Base-by-base conservation (phyloP, 2,888 invertebrate species). In the Saturnia pavonia region DNA sequence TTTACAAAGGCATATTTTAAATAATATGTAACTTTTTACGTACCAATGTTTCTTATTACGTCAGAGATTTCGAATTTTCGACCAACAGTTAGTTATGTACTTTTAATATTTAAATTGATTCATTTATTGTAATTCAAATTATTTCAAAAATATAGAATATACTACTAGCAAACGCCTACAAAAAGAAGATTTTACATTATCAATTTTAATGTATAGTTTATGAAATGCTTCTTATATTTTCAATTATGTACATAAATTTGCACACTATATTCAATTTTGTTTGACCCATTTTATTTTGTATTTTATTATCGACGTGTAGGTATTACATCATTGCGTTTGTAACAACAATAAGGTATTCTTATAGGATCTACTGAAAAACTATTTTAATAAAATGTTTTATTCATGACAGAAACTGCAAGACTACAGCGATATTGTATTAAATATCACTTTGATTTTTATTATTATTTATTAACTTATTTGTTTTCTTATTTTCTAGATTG, bases 331-430 rank as follows among this genome's bases (percentile, higher is more conserved):
- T 40, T 40, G 65, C 0, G 40, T n/a, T 65, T 65, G 11, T 65
- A n/a, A 65, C 19, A 65, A 65, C 34, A 65, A 65, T 63, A 63
- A 57, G 22, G 25, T 57, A 57, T 65, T 22, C n/a, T 11, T 34
- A 40, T 9, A 40, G 1, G 40, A 65, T 65, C n/a, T 40, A 65
- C n/a, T 40, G 40, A 40, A 65, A 65, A 40, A n/a, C 7, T 40
- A 65, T 65, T 65, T 40, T 40, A 65, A 40, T 34, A 40, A 40
- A 65, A 65, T 65, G 65, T 40, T 65, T 65, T 65, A 65, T 65
- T 65, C 40, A 65, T 40, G 19, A 65, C n/a, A 40, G 40, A 65
- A 65, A 65, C 65, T 65, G n/a, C 19, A 65, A 9, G 40, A 19
- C 40, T 65, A 65, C 65, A 65, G 0, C 12, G 57, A 9, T 54